Percentiles rank a stretch among this genome's conserved stretches.
phyloP scores from a whole-genome alignment of 2,888 invertebrate species.

The Macroteleia sp. region DNA sequence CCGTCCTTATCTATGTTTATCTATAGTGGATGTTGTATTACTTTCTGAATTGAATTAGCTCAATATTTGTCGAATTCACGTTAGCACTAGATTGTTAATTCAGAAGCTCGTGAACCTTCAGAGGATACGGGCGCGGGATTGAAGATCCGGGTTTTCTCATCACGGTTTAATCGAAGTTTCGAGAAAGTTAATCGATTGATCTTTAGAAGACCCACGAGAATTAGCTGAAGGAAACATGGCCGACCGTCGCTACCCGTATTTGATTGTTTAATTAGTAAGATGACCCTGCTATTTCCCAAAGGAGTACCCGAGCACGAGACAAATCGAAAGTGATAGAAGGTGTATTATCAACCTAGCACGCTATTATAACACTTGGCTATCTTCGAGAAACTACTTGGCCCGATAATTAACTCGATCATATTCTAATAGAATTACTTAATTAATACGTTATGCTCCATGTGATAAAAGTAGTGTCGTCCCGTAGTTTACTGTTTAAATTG shows the following conservation, averaged over 20 bases:
- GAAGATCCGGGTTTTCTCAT: constrained; percentile 64
- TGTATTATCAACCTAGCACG: constrained; percentile 56
- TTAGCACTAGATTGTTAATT: constrained; percentile 54
- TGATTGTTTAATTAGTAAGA: constrained; percentile 84
- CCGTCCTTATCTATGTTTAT: constrained; percentile 38
- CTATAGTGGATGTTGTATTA: constrained; percentile 27
- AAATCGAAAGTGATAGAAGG: constrained; percentile 66
- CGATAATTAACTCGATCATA: constrained; percentile 37
- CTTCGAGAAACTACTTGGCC: constrained; percentile 24
- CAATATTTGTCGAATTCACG: constrained; percentile 70
- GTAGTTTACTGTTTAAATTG: constrained; percentile 29
- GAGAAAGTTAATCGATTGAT: constrained; percentile 79
- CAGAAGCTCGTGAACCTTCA: constrained; percentile 35
- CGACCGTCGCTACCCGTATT: constrained; percentile 80
- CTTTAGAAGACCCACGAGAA: constrained; percentile 74
- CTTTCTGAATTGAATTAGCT: constrained; percentile 69
- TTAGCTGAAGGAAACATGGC: constrained; percentile 68
- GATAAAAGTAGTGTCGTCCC: background rate
- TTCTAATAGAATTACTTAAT: constrained; percentile 33
- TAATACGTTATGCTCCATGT: background rate
- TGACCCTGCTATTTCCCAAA: constrained; percentile 78
- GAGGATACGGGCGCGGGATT: constrained; percentile 56
- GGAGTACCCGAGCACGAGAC: constrained; percentile 69
- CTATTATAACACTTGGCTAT: constrained; percentile 54
- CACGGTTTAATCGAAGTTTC: constrained; percentile 77